Conservation (phyloP, 2,113 vertebrate species). For the Lota lota region DNA sequence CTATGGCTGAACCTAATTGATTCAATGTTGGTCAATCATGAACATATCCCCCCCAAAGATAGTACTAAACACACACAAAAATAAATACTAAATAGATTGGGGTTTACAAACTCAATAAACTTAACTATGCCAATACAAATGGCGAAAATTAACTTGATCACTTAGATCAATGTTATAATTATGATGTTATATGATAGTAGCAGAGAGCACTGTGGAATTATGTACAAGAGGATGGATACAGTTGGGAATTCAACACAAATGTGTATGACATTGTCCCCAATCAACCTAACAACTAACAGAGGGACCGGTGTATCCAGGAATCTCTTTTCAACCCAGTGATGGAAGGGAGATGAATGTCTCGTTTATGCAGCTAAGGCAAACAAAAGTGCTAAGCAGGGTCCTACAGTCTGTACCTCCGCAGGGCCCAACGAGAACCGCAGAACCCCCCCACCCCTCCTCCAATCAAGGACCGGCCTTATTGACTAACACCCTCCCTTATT, state of each 20-base stretch:
- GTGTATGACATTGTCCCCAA: slow-evolving; percentile 27
- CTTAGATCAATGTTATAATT: neutral
- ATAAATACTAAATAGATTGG: too few species aligned
- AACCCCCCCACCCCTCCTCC: slow-evolving; percentile 31
- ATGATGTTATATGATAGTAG: neutral
- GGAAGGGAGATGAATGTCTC: slow-evolving; percentile 49
- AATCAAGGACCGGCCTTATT: slow-evolving; percentile 55
- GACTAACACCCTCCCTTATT: slow-evolving; percentile 67
- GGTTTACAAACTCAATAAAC: too few species aligned
- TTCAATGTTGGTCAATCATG: too few species aligned
- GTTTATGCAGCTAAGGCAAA: slow-evolving; percentile 47
- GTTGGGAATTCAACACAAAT: neutral
- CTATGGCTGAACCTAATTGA: too few species aligned
- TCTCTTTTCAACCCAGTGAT: slow-evolving; percentile 45
- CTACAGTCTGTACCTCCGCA: slow-evolving; percentile 34
- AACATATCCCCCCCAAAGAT: too few species aligned
- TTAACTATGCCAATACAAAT: too few species aligned
- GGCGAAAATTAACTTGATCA: neutral
- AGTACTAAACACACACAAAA: too few species aligned
- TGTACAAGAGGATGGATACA: neutral
- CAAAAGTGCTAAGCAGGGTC: slow-evolving; percentile 38
- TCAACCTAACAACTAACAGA: slow-evolving; percentile 41
- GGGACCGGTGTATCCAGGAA: slow-evolving; percentile 36
- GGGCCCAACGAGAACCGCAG: slow-evolving; percentile 45
- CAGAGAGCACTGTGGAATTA: neutral